phyloP scores from a whole-genome alignment of 2,888 invertebrate genomes.

The Cheiracanthium punctorium region DNA sequence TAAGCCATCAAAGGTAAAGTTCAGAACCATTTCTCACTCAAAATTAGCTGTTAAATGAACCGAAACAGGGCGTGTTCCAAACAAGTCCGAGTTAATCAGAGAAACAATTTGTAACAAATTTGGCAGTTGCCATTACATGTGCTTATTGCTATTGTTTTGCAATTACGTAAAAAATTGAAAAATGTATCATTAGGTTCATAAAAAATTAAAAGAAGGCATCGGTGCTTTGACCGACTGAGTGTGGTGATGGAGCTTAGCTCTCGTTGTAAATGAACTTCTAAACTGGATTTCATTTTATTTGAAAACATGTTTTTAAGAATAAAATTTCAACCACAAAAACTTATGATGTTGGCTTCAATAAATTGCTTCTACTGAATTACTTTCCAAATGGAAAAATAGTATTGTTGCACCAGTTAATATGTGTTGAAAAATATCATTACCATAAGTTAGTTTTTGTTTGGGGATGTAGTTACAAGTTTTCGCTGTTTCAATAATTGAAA shows the following conservation, averaged over 20 bases:
- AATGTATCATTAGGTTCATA: neutral
- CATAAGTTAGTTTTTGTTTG: too few relatives aligned
- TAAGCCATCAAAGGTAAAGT: constrained; percentile 26
- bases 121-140: neutral
- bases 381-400: too few relatives aligned
- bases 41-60: neutral
- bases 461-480: too few relatives aligned
- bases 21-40: neutral
- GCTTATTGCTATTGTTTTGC: neutral
- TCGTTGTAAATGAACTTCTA: neutral
- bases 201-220: constrained; percentile 1
- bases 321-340: neutral
- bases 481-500: too few relatives aligned
- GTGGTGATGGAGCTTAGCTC: neutral
- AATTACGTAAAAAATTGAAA: neutral
- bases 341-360: neutral
- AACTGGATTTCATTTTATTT: neutral
- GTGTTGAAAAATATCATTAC: too few relatives aligned
- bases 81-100: neutral
- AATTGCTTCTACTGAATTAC: too few relatives aligned
- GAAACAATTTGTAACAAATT: constrained; percentile 8
- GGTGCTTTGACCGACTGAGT: neutral
- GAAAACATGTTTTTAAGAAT: neutral
- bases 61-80: neutral
- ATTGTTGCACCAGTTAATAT: too few relatives aligned